These are phyloP conservation scores for Accipiter virgatus DNA, from an alignment of 2,113 vertebrate genomes.

Conservation along the genomic window DNA sequence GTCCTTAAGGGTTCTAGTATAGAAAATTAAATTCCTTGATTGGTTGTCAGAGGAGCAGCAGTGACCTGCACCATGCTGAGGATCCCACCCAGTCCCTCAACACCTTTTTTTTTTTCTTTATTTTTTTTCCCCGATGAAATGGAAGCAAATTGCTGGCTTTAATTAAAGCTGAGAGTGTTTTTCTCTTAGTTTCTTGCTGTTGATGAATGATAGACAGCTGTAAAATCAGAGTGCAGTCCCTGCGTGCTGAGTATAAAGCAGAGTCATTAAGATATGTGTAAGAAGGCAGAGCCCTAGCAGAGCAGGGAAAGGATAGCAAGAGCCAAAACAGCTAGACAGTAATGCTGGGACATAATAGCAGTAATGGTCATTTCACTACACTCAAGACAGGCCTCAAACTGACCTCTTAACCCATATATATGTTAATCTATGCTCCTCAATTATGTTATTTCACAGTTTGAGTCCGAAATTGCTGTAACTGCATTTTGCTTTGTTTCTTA, in stretches of 20 bases:
- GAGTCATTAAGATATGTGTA: not conserved
- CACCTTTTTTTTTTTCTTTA: not conserved
- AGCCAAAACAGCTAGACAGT: not conserved
- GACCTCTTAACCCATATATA: not conserved
- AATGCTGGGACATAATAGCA: not conserved
- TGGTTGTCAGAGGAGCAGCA: not conserved
- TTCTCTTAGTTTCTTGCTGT: not conserved
- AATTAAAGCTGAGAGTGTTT: not conserved
- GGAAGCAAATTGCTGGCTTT: not conserved
- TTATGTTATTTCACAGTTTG: not conserved
- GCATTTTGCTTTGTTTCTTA: not conserved
- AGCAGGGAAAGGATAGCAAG: not conserved
- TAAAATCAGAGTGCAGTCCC: not conserved
- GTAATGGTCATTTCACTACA: not conserved
- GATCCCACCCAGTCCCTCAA: not conserved
- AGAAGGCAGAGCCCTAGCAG: not conserved
- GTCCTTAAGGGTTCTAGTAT: not conserved
- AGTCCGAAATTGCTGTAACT: not conserved
- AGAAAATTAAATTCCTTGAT: not conserved
- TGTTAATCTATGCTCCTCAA: not conserved
- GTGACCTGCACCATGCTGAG: not conserved
- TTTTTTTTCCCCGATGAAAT: not conserved
- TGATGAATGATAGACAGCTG: not conserved
- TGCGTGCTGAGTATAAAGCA: not conserved
- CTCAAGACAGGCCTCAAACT: not conserved